Percentiles rank a stretch among this genome's conserved stretches.
Conservation (phyloP, 2,888 invertebrate species). For the Nomada ruficornis region DNA sequence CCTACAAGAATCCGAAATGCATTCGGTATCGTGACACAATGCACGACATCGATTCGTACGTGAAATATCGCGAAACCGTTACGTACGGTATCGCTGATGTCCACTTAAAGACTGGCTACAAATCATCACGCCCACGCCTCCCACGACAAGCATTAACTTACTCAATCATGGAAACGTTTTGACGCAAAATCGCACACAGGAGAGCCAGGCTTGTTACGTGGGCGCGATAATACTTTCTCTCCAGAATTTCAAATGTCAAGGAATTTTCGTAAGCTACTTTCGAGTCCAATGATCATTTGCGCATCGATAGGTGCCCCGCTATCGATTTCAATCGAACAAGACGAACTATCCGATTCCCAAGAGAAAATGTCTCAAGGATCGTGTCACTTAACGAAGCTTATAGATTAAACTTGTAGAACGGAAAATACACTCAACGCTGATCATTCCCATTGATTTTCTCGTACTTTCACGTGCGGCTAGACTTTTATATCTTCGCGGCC, state of each 20-base stretch:
- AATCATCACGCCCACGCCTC: conserved; percentile 61
- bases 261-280: conserved; percentile 45
- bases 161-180: conserved; percentile 67
- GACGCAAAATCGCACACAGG: conserved; percentile 57
- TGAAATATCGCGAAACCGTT: conserved; percentile 57
- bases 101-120: conserved; percentile 49
- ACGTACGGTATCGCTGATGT: conserved; percentile 51
- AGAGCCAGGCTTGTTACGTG: conserved; percentile 32
- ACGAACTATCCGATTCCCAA: not conserved
- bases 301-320: not conserved
- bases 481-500: conserved; percentile 20
- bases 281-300: conserved; percentile 8
- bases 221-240: conserved; percentile 71
- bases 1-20: conserved; percentile 23
- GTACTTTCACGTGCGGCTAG: conserved; percentile 46
- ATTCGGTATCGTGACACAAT: conserved; percentile 19
- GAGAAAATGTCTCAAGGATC: not conserved
- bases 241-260: conserved; percentile 73
- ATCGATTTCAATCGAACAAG: conserved; percentile 1
- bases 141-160: conserved; percentile 65
- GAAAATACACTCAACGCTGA: conserved; percentile 42
- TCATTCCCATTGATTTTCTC: conserved; percentile 57
- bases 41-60: conserved; percentile 40
- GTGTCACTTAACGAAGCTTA: not conserved
- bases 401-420: conserved; percentile 2